A percentile compares a stretch with the other conserved stretches of the same genome.
phyloP scores from a whole-genome alignment of 2,888 invertebrate genomes.

The Gymnocheta viridis region DNA sequence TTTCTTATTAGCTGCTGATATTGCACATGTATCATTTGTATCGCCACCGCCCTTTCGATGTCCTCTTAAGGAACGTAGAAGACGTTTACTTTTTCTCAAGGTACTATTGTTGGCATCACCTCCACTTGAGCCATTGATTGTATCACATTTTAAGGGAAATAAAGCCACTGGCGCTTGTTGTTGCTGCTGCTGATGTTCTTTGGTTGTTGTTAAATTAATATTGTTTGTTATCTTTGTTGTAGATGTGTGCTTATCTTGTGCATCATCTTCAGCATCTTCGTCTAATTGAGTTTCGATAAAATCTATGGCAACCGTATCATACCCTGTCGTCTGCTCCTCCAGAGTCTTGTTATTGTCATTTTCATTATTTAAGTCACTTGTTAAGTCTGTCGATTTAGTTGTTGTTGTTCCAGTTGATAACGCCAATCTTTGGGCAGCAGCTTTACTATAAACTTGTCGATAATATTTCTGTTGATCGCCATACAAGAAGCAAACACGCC shows the following conservation, averaged over 20 bases:
- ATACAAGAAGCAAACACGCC: conserved; percentile 94
- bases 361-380: conserved; percentile 69
- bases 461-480: conserved; percentile 94
- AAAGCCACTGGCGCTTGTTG: conserved; percentile 73
- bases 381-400: conserved; percentile 51
- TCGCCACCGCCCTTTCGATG: conserved; percentile 74
- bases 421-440: conserved; percentile 83
- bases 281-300: conserved; percentile 73
- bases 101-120: conserved; percentile 37
- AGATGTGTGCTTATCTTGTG: conserved; percentile 62
- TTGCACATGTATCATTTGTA: conserved; percentile 61
- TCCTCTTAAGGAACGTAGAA: conserved; percentile 79
- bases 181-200: conserved; percentile 56
- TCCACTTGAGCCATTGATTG: conserved; percentile 35
- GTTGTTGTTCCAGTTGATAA: conserved; percentile 72
- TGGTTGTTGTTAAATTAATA: conserved; percentile 63
- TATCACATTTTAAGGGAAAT: conserved; percentile 76
- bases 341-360: conserved; percentile 71
- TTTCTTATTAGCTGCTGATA: conserved; percentile 52
- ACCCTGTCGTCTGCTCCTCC: conserved; percentile 66
- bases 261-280: conserved; percentile 60
- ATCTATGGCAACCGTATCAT: conserved; percentile 71
- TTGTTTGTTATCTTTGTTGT: conserved; percentile 61
- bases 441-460: conserved; percentile 88
- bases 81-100: conserved; percentile 77